Conservation (phyloP, 1,140 invertebrate genomes). For the Acromyrmex charruanus region DNA sequence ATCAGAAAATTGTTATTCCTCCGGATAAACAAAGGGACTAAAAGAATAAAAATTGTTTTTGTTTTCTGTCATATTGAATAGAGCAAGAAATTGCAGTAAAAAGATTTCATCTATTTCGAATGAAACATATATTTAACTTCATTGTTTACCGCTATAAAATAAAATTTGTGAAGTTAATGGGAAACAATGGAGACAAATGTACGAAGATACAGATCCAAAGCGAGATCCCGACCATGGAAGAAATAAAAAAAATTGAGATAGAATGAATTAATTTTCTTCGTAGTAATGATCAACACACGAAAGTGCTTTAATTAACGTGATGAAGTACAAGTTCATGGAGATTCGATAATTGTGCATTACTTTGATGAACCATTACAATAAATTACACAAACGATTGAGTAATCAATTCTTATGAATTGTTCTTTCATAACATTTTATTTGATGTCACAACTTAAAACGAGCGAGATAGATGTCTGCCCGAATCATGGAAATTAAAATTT, state of each 20-base stretch:
- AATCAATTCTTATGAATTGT: neutral
- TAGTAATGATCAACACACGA: neutral
- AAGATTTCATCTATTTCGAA: neutral
- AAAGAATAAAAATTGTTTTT: neutral
- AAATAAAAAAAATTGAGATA: conserved; percentile 21
- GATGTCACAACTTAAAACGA: neutral
- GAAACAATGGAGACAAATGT: neutral
- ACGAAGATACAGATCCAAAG: neutral
- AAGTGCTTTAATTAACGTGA: conserved; percentile 24
- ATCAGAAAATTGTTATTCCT: neutral
- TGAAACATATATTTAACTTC: neutral
- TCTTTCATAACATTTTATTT: conserved; percentile 31
- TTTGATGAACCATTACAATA: conserved; percentile 5
- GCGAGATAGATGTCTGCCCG: neutral
- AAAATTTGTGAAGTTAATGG: neutral
- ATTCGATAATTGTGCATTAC: conserved; percentile 13
- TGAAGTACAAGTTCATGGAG: conserved; percentile 1
- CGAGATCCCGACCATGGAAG: neutral
- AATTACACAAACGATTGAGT: neutral
- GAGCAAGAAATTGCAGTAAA: neutral
- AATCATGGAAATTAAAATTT: neutral
- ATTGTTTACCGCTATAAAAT: neutral
- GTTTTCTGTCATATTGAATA: neutral
- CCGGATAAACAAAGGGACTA: neutral
- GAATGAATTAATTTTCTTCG: neutral